These are phyloP conservation scores for Marcusenius ussheri DNA, from an alignment of 2,113 vertebrate genomes.

Conservation along the genomic window DNA sequence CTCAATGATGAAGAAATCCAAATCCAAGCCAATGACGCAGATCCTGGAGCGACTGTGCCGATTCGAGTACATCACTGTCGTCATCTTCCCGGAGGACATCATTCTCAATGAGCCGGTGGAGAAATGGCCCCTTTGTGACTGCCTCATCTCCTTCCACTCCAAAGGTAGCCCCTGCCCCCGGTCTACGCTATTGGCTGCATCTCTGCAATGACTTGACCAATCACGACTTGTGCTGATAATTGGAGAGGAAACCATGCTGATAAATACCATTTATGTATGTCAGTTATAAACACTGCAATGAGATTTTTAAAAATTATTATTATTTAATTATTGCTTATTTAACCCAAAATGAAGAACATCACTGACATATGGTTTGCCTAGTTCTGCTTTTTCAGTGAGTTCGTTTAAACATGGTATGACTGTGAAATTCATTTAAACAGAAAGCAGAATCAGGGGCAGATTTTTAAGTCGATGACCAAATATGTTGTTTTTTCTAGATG, in stretches of 20 bases:
- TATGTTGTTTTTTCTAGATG: not conserved
- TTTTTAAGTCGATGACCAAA: not conserved
- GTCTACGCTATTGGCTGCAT: not conserved
- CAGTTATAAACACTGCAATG: not conserved
- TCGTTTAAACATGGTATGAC: not conserved
- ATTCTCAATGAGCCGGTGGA: conserved; percentile 93
- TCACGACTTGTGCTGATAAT: not conserved
- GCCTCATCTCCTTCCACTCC: conserved; percentile 96
- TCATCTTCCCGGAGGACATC: conserved; percentile 92
- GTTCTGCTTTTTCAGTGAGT: not conserved
- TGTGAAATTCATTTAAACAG: not conserved
- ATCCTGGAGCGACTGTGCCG: conserved; percentile 94
- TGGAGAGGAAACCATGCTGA: not conserved
- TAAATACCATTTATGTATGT: not conserved
- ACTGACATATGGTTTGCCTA: not conserved
- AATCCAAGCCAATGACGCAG: conserved; percentile 99
- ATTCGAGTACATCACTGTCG: conserved; percentile 94
- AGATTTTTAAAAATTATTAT: not conserved
- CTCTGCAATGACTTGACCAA: not conserved
- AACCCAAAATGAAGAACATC: not conserved
- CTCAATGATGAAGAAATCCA: conserved; percentile 99
- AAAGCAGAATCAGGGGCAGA: not conserved
- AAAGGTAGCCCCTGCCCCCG: conserved; percentile 68
- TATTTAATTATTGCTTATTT: not conserved
- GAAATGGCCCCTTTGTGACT: conserved; percentile 94